Evolutionary conservation across 2,888 invertebrate genomes (phyloP), one percentile per base, ranked within the genome.

Genomic region (Rhingia campestris): DNA sequence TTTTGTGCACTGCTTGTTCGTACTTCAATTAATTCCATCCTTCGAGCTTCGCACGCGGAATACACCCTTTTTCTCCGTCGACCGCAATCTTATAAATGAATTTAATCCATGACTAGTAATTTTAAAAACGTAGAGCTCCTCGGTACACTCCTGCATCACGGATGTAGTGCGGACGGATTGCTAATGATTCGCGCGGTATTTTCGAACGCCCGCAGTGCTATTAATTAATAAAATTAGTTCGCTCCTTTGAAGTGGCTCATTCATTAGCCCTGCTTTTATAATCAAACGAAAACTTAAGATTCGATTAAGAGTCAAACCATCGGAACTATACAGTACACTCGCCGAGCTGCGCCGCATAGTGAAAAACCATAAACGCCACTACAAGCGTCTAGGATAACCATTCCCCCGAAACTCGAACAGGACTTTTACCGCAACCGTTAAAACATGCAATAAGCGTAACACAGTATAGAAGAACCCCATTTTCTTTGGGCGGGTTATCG

Each of bases 271-370:
- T 2, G 54, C 47, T 64, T 72, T 70, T 41, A 70, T 59, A 59
- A 70, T 76, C 76, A 81, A 76, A 70, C 58, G 76, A 22, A 81
- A 81, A 81, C 47, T 81, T 58, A 4, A 37, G 33, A 70, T 81
- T 75, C 59, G 70, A 75, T 81, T 72, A 76, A 81, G 59, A 66
- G 64, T 76, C 70, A 70, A 81, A 81, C 37, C 59, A 66, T 54
- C 56, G 49, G 51, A 66, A 64, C 56, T 49, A 47, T 37, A 30
- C 41, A 45, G 32, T 14, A 33, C 2, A 33, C 43, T 14, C 43
- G 37, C 6, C 32, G 41, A 45, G 32, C 9, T 32, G 14, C 30
- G 30, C 49, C 30, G 30, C 49, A 22, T n/a, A 30, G 4, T 0
- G 14, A 14, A 45, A 51, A 51, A 5, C 45, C 35, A 47, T 35